These are phyloP conservation scores for Lasioglossum marginatum DNA, from an alignment of 2,888 invertebrate genomes.

Conservation along the genomic window DNA sequence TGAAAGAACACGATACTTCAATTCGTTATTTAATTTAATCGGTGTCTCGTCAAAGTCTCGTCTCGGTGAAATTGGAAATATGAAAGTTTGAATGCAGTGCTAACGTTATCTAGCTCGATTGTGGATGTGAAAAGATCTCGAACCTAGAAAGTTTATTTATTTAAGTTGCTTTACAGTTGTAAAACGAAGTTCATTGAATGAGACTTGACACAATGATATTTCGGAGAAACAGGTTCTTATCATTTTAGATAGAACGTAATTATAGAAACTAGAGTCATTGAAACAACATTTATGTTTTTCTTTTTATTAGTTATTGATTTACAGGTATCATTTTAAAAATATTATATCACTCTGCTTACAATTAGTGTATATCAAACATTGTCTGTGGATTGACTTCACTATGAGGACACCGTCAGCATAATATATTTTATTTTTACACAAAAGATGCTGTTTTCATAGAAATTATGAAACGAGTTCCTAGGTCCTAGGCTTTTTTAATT, in stretches of 20 bases:
- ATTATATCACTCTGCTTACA: background rate
- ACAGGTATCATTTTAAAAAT: background rate
- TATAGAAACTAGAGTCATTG: background rate
- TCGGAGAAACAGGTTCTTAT: background rate
- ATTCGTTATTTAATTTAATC: background rate
- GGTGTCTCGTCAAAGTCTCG: background rate
- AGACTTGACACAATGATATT: background rate
- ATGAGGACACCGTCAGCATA: too few species aligned
- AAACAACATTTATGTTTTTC: background rate
- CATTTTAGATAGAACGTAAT: background rate
- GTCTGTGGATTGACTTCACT: background rate
- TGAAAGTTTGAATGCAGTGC: background rate
- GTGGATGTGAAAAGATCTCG: background rate
- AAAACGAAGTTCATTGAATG: background rate
- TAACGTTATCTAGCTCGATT: background rate
- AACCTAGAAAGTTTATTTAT: too few species aligned
- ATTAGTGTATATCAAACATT: background rate
- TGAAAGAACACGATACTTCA: background rate
- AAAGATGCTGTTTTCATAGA: background rate
- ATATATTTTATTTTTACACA: background rate
- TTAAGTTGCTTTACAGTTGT: background rate
- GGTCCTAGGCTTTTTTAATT: background rate
- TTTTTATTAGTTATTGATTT: background rate
- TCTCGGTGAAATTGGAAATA: background rate
- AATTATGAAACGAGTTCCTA: constrained; percentile 1